Conservation (phyloP, 2,113 vertebrate species). For the Hippocampus zosterae region DNA sequence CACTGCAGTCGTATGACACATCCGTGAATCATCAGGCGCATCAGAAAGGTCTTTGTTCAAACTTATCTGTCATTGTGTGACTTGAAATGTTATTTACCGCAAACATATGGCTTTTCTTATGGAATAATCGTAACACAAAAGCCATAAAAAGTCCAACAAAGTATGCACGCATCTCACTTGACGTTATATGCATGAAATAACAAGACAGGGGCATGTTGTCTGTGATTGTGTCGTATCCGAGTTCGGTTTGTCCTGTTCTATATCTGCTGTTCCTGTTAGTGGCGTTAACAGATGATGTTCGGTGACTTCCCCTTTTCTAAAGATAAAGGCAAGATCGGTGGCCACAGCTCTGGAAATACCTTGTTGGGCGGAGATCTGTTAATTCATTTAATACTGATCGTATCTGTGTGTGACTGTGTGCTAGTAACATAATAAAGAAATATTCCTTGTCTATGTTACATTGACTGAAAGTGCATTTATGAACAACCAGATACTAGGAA, state of each 20-base stretch:
- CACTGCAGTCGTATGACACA: too few species aligned
- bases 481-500: neutral
- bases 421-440: neutral
- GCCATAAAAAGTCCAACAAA: too few species aligned
- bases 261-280: neutral
- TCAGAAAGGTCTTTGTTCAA: too few species aligned
- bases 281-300: constrained; percentile 12
- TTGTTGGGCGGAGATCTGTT: neutral
- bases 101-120: too few species aligned
- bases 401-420: neutral
- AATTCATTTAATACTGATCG: neutral
- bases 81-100: too few species aligned
- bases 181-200: neutral
- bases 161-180: neutral
- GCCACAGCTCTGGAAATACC: constrained; percentile 12
- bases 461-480: neutral
- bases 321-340: constrained; percentile 13
- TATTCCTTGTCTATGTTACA: neutral
- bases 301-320: constrained; percentile 10
- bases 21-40: too few species aligned
- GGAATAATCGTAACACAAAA: too few species aligned
- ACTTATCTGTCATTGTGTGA: too few species aligned
- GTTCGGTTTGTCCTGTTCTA: neutral
- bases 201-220: neutral
- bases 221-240: neutral